Conservation (phyloP, 1,140 invertebrate species). For the Drosophila pandora region DNA sequence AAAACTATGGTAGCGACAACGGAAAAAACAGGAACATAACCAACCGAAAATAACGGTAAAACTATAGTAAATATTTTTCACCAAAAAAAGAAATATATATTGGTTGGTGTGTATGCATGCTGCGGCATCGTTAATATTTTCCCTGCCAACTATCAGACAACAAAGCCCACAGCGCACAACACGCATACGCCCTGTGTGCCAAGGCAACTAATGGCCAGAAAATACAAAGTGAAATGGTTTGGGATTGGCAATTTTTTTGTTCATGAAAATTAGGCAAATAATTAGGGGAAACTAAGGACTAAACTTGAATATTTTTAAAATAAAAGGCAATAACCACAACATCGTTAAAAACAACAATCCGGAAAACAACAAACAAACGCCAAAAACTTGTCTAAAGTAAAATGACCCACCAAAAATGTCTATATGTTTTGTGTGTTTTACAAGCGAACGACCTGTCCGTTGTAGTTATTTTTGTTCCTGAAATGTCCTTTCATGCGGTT, state of each 20-base stretch:
- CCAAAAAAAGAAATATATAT: constrained; percentile 10
- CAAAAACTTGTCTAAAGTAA: constrained; percentile 17
- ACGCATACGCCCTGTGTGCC: constrained; percentile 71
- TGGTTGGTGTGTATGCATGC: background rate
- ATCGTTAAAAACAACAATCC: constrained; percentile 16
- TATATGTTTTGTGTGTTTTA: constrained; percentile 52
- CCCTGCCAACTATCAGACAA: constrained; percentile 55
- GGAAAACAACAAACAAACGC: constrained; percentile 41
- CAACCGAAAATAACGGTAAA: constrained; percentile 54
- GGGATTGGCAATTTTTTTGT: constrained; percentile 60
- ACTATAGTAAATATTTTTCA: constrained; percentile 52
- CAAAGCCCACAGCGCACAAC: constrained; percentile 38
- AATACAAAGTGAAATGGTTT: background rate
- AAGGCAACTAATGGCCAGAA: constrained; percentile 19
- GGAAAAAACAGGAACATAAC: constrained; percentile 69
- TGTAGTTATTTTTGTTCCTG: constrained; percentile 24
- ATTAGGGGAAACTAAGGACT: constrained; percentile 36
- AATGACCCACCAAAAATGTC: constrained; percentile 41
- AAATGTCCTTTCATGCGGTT: constrained; percentile 7
- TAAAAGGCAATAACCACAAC: constrained; percentile 4
- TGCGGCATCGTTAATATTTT: constrained; percentile 61
- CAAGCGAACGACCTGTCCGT: constrained; percentile 44
- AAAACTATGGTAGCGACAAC: constrained; percentile 52
- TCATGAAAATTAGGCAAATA: constrained; percentile 73
- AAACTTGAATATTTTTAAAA: background rate